Evolutionary conservation across 2,797 vertebrate species (phyloP), one percentile per base, ranked within the genome.

Genomic region (Poecile montanus): DNA sequence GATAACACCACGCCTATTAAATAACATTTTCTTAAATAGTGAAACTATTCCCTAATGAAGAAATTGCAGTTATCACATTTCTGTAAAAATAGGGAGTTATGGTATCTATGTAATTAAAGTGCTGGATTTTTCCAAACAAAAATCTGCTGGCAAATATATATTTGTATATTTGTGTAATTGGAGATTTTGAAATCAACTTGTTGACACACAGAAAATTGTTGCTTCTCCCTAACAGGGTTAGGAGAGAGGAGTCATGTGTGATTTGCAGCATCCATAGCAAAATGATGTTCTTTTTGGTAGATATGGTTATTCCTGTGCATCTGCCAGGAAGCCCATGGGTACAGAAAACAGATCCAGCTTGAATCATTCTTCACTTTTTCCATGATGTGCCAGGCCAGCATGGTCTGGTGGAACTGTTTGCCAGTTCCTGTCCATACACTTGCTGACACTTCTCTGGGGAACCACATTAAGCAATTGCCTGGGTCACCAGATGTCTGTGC

Each of bases 41-140:
- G 76, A 94, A 93, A 71, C 60, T 91, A 32, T 83, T 77, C 48
- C 12, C 29, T 91, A 88, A 89, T 54, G 34, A 86, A 86, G 50
- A 88, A 86, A 85, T 83, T 84, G 70, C 73, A 90, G 71, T 85
- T 91, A 92, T 95, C 63, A 32, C 54, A 60, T 77, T 93, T 86
- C 27, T 4, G 2, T 48, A 42, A 60, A 84, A 90, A 47, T 7
- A 32, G 19, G 4, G 47, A 17, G 26, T 54, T 66, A 34, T 10
- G 13, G 47, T 81, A 54, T 36, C 67, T 50, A 4, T 50, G 75
- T 63, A 87, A 68, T 68, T 74, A 20, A 80, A 89, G 27, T 78
- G 36, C 44, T 63, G 40, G 56, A 32, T 72, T 78, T 91, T 91
- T 86, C 67, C 48, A 91, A 76, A 57, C 21, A 62, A 18, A 83